Conservation (phyloP, 2,888 invertebrate species). For the Nymphalis c-album region DNA sequence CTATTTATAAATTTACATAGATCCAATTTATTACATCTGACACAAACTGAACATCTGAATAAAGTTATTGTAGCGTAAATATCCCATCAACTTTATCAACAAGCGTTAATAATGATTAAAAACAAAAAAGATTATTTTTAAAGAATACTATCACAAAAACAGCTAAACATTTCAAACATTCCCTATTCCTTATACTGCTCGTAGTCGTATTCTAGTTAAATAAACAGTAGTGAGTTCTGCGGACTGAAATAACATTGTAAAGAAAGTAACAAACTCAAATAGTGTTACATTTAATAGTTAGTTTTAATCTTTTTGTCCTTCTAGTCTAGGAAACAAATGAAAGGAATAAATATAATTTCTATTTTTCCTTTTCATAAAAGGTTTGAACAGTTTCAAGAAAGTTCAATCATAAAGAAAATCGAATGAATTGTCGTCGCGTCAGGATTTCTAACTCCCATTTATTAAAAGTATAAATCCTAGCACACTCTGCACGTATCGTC, state of each 20-base stretch:
- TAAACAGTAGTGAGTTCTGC: conserved; percentile 16
- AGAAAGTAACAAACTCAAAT: conserved; percentile 18
- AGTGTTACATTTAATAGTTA: neutral
- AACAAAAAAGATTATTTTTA: neutral
- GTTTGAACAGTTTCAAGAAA: conserved; percentile 2
- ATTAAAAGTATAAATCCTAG: neutral
- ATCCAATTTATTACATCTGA: no score
- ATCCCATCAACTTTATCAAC: neutral
- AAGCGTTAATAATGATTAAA: conserved; percentile 3
- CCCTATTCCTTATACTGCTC: conserved; percentile 27
- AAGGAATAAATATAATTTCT: conserved; percentile 23
- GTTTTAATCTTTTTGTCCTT: neutral
- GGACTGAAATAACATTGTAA: conserved; percentile 27
- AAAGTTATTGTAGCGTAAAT: neutral
- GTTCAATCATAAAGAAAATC: conserved; percentile 9
- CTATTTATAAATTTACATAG: no score
- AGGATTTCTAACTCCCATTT: neutral
- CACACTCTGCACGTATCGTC: neutral
- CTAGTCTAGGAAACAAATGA: conserved; percentile 28
- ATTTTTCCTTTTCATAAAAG: conserved; percentile 21
- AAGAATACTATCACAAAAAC: conserved; percentile 5
- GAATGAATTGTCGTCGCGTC: neutral
- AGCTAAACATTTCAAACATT: conserved; percentile 4
- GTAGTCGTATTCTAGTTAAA: conserved; percentile 5
- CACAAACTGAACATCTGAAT: no score